Base-by-base conservation (phyloP, 2,113 vertebrate genomes). In the Mionectes macconnelli region DNA sequence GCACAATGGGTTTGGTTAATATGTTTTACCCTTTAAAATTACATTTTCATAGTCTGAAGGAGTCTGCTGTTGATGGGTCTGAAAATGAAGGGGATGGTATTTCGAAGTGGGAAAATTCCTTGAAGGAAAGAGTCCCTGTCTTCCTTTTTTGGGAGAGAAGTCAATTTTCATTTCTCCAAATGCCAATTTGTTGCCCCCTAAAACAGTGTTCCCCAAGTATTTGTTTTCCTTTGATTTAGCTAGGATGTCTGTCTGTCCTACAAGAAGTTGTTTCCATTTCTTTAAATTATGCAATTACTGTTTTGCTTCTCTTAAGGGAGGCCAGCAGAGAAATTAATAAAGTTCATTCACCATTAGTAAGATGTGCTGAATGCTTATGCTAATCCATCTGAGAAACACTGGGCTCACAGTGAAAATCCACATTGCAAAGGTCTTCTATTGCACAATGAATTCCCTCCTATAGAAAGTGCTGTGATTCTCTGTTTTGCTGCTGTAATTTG, bases 381-480 rank as follows among this genome's bases (percentile, higher is more conserved):
- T 84, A 82, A 93, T 92, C 74, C 69, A 37, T 59, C 55, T 63
- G 67, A 88, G 82, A 72, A 59, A 60, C 50, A 45, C 11, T 67
- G 66, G 53, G 31, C 44, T 55, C 44, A 9, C 7, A 79, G 77
- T 40, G 74, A 69, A 91, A 95, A 93, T 67, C 45, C 47, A 62
- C 33, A 6, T 50, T 93, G 50, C 50, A 42, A 19, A 55, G 63
- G 62, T 87, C 64, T 83, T 87, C 39, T 73, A 4, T 68, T 78
- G 86, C n/a, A 49, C 79, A 74, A 4, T 92, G 75, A 81, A 59
- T 81, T 88, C 66, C 53, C 50, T 94, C 77, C 85, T 93, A 83
- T 37, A 89, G 91, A 91, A 76, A 85, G 30, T 78, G 88, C 84
- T 93, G 75, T 84, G 81, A 86, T 96, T 86, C 92, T 75, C 76